Base-by-base conservation (phyloP, 2,888 invertebrate species). In the Eledone cirrhosa region DNA sequence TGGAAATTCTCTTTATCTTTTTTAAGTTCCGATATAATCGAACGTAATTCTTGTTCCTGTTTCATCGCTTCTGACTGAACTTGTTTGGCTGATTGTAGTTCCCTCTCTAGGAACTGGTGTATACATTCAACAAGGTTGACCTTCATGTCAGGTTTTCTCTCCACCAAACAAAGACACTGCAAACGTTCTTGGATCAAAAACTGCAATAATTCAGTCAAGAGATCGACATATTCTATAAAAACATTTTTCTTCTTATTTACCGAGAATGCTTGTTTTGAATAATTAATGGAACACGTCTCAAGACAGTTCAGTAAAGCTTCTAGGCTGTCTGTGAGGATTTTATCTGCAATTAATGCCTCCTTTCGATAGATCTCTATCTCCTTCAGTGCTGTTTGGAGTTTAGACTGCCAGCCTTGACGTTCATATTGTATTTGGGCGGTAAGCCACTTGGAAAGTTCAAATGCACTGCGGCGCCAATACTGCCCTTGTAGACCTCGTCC, bases 351-450 rank as follows among this genome's bases (percentile, higher is more conserved):
- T 27, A 88, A 78, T 0, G 85, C 82, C 74, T 84, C 81, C 69
- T 84, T 86, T 3, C 88, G 79, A 67, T 88, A 85, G 8, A 75
- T 83, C 77, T 89, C 88, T 8, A 87, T 85, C 82, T 88, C 87
- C 53, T 86, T 84, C 85, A 89, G 82, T 11, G 88, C 87, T 76
- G 85, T 85, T 22, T 86, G 83, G 7, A 88, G 85, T 80, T 86
- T 86, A 77, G 84, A 84, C 31, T 86, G 83, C 89, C 89, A 89
- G 1, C 87, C 86, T 75, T 87, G 85, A 5, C 88, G 82, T 75
- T 88, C 88, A 27, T 82, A 79, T 79, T 87, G 87, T 47, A 88
- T 85, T 83, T 87, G 86, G 14, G 83, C 77, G 11, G 86, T 84
- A 27, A 88, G 80, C 87, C 87, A 88, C 67, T 84, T 80, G 24